These are phyloP conservation scores for Myotis findleyi DNA, from an alignment of 2,797 vertebrate species.

Conservation along the genomic window DNA sequence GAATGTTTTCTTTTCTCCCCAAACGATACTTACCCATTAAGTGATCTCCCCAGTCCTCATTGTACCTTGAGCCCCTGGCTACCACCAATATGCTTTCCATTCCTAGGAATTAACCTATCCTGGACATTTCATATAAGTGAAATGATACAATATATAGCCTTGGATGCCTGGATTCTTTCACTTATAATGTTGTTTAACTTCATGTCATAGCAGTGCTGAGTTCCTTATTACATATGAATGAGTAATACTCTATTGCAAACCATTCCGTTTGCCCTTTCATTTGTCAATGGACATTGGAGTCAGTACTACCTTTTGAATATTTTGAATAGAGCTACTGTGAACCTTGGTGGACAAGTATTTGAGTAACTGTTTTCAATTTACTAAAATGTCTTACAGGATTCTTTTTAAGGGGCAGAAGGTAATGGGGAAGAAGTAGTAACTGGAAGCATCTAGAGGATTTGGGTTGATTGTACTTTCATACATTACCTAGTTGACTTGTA, in stretches of 20 bases:
- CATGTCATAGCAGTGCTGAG: accelerated
- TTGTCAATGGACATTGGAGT: neutral
- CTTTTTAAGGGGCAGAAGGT: neutral
- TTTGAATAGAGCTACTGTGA: neutral
- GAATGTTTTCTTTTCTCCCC: neutral
- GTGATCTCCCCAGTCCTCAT: too few species aligned
- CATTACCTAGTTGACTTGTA: neutral
- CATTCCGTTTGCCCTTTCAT: neutral
- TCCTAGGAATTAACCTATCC: neutral
- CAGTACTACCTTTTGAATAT: neutral
- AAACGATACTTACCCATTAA: neutral
- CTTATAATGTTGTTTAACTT: neutral
- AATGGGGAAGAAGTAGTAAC: neutral
- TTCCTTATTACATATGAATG: neutral
- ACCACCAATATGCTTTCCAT: neutral
- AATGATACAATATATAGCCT: neutral
- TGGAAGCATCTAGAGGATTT: neutral
- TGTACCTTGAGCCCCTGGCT: neutral
- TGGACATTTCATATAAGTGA: neutral
- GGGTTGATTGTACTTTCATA: neutral
- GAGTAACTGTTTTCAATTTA: neutral
- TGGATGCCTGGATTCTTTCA: neutral
- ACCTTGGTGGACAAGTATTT: neutral
- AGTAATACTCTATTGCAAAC: neutral
- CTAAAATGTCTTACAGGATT: neutral